Percentiles rank a stretch among this genome's conserved stretches.
These are phyloP conservation scores for Lissonota sp. DNA, from an alignment of 2,888 invertebrate genomes.

Conservation along the genomic window DNA sequence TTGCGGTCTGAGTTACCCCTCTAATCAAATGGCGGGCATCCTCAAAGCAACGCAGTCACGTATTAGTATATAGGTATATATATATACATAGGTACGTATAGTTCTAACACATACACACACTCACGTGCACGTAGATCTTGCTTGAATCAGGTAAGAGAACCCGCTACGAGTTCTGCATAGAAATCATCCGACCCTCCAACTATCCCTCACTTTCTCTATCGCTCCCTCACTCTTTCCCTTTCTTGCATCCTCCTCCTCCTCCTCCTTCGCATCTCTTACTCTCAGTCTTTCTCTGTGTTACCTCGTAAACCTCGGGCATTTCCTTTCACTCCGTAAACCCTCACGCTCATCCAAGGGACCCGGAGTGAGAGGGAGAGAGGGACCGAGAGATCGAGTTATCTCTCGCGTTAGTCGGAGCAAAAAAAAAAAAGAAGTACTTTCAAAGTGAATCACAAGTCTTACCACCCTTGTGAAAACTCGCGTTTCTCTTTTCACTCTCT, in stretches of 20 bases:
- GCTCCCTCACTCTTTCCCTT: slow-evolving; percentile 8
- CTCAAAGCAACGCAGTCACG: slow-evolving; percentile 58
- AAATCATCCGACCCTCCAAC: slow-evolving; percentile 61
- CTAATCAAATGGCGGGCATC: slow-evolving; percentile 73
- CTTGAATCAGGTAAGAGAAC: slow-evolving; percentile 68
- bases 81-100: background rate
- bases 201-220: slow-evolving; percentile 17
- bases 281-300: slow-evolving; percentile 31
- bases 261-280: background rate
- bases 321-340: slow-evolving; percentile 45
- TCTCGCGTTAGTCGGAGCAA: background rate
- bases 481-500: too few relatives aligned
- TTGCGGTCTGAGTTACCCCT: slow-evolving; percentile 63
- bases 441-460: slow-evolving; percentile 63
- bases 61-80: background rate
- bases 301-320: slow-evolving; percentile 40
- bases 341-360: slow-evolving; percentile 5
- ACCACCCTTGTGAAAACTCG: slow-evolving; percentile 57
- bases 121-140: slow-evolving; percentile 27
- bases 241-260: background rate
- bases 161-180: slow-evolving; percentile 68
- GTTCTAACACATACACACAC: background rate
- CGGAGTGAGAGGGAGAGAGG: slow-evolving; percentile 11
- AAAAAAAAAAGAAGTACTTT: slow-evolving; percentile 39
- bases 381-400: slow-evolving; percentile 14